Percentiles rank a stretch among this genome's conserved stretches.
phyloP scores from a whole-genome alignment of 2,797 vertebrate genomes.

The Silurus aristotelis region DNA sequence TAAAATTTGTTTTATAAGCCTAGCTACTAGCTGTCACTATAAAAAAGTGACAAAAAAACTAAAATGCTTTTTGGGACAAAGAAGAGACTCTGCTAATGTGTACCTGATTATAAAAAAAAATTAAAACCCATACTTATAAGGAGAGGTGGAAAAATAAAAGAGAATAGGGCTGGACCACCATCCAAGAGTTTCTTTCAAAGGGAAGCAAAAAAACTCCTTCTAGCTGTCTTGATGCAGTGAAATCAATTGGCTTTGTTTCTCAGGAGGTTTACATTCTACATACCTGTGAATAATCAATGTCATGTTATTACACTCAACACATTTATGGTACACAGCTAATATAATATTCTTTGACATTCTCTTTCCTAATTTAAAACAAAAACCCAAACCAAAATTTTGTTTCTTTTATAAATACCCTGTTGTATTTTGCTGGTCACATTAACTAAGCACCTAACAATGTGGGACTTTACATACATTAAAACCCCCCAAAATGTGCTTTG shows the following conservation, averaged over 20 bases:
- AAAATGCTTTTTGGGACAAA: not conserved
- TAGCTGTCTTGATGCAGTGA: not conserved
- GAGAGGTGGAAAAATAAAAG: not conserved
- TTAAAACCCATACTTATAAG: not conserved
- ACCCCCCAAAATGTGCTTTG: conserved; percentile 61
- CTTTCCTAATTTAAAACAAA: not conserved
- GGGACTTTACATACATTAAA: conserved; percentile 79
- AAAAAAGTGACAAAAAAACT: too few relatives aligned
- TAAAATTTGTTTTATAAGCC: not conserved
- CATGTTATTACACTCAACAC: not conserved
- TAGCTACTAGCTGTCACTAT: not conserved
- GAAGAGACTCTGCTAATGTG: not conserved
- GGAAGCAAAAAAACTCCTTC: not conserved
- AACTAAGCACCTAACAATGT: conserved; percentile 70
- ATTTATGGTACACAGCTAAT: not conserved
- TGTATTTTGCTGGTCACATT: conserved; percentile 46
- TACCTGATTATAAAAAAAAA: not conserved
- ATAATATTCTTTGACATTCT: not conserved
- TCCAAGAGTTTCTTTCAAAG: not conserved
- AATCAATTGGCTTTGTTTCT: not conserved
- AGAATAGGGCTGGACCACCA: not conserved
- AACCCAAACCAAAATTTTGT: not conserved
- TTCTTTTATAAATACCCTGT: conserved; percentile 31
- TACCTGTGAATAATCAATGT: not conserved
- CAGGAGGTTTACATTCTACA: not conserved